Conservation (phyloP, 1,140 invertebrate species). For the Drosophila tristis region DNA sequence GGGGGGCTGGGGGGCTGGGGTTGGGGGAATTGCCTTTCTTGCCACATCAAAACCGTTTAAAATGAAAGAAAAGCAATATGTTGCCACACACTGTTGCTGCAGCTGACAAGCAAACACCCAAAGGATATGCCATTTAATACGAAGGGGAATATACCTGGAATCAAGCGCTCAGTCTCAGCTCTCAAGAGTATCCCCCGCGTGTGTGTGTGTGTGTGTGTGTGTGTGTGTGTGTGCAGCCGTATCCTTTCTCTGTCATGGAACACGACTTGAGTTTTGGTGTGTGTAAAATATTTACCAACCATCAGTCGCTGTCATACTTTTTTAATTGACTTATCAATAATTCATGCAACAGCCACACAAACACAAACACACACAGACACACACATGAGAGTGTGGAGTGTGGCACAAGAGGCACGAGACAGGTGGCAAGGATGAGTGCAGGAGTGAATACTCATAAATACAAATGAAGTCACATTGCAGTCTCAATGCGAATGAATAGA, state of each 20-base stretch:
- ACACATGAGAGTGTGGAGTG: slow-evolving; percentile 2
- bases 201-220: too few relatives aligned
- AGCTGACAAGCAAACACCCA: slow-evolving; percentile 50
- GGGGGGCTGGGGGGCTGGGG: not conserved
- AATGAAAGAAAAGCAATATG: slow-evolving; percentile 53
- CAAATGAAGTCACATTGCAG: slow-evolving; percentile 61
- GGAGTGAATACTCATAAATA: slow-evolving; percentile 68
- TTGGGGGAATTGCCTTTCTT: slow-evolving; percentile 25
- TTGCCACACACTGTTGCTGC: slow-evolving; percentile 17
- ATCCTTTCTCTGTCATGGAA: not conserved
- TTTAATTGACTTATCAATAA: slow-evolving; percentile 84
- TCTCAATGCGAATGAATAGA: slow-evolving; percentile 40
- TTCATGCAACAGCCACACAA: slow-evolving; percentile 61
- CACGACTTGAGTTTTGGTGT: slow-evolving; percentile 31
- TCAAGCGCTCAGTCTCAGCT: not conserved
- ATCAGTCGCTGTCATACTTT: slow-evolving; percentile 81
- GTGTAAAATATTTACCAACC: slow-evolving; percentile 70
- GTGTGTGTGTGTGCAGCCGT: too few relatives aligned
- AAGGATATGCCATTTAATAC: not conserved
- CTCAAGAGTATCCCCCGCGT: not conserved
- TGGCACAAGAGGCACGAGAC: not conserved
- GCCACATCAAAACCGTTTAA: slow-evolving; percentile 56
- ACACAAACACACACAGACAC: slow-evolving; percentile 27
- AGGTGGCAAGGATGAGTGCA: not conserved
- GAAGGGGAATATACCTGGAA: slow-evolving; percentile 15